A percentile compares a stretch with the other conserved stretches of the same genome.
Evolutionary conservation across 2,113 vertebrate species (phyloP).

Genomic region (Myiopsitta monachus): DNA sequence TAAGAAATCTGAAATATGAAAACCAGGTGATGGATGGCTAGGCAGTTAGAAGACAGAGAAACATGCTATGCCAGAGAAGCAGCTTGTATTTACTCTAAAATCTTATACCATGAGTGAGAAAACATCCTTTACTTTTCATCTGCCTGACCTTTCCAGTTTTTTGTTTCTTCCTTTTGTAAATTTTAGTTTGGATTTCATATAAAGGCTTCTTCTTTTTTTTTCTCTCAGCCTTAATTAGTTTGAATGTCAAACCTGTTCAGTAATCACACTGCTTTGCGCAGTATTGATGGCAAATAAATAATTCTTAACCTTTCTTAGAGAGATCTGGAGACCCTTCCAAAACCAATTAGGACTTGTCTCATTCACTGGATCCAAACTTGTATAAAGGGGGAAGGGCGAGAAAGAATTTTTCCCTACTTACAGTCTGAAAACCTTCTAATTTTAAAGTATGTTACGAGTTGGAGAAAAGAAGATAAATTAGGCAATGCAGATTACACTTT

Average conservation of each 20-base stretch:
- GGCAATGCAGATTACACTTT: neutral
- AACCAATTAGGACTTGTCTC: neutral
- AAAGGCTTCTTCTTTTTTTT: neutral
- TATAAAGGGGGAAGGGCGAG: neutral
- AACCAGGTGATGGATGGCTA: neutral
- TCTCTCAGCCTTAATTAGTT: neutral
- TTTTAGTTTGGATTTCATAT: neutral
- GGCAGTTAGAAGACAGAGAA: neutral
- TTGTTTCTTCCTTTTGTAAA: neutral
- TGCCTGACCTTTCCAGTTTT: neutral
- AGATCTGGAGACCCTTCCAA: neutral
- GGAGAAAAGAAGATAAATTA: neutral
- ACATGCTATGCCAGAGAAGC: neutral
- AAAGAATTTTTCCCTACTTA: neutral
- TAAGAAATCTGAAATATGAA: neutral
- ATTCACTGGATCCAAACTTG: neutral
- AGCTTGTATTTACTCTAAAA: neutral
- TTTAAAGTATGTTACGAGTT: neutral
- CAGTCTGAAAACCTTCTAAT: neutral
- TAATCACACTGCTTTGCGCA: neutral
- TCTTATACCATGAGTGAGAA: neutral
- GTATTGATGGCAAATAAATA: constrained; percentile 42
- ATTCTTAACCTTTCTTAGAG: constrained; percentile 15
- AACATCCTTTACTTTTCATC: neutral
- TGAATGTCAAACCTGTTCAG: constrained; percentile 34